Evolutionary conservation across 2,113 vertebrate genomes (phyloP).

Genomic region (Carassius gibelio): DNA sequence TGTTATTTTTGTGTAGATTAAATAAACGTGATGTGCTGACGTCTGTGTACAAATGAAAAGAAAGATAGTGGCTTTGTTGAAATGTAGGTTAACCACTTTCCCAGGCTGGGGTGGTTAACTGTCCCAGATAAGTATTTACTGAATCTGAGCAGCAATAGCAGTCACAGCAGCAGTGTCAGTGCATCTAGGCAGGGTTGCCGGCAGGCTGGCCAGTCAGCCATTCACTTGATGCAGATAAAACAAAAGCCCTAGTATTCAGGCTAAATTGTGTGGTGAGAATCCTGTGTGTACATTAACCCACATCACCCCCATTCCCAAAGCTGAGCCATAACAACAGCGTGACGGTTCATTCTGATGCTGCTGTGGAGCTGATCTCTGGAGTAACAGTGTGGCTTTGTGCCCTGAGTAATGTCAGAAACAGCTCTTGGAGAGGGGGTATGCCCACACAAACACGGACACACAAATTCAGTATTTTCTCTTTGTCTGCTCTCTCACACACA

Average conservation of each 20-base stretch:
- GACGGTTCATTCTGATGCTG: not conserved
- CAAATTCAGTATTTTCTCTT: conserved; percentile 8
- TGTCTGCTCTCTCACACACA: not conserved
- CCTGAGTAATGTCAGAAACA: not conserved
- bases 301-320: not conserved
- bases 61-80: conserved; percentile 54
- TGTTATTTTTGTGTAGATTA: not conserved
- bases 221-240: conserved; percentile 32
- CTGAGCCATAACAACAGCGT: conserved; percentile 21
- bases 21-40: not conserved
- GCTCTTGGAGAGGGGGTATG: not conserved
- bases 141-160: not conserved
- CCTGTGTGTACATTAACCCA: conserved; percentile 30
- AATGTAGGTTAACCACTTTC: conserved; percentile 66
- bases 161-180: conserved; percentile 15
- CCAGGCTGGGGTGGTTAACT: not conserved
- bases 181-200: conserved; percentile 1
- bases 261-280: conserved; percentile 16
- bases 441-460: not conserved
- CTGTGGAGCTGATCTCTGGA: not conserved
- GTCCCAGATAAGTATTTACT: conserved; percentile 29
- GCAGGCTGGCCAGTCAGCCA: not conserved
- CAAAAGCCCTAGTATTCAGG: conserved; percentile 15
- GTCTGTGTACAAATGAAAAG: conserved; percentile 42
- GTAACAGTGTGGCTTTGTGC: conserved; percentile 33